These are phyloP conservation scores for Calliopsis andreniformis DNA, from an alignment of 1,140 invertebrate genomes.

Conservation along the genomic window DNA sequence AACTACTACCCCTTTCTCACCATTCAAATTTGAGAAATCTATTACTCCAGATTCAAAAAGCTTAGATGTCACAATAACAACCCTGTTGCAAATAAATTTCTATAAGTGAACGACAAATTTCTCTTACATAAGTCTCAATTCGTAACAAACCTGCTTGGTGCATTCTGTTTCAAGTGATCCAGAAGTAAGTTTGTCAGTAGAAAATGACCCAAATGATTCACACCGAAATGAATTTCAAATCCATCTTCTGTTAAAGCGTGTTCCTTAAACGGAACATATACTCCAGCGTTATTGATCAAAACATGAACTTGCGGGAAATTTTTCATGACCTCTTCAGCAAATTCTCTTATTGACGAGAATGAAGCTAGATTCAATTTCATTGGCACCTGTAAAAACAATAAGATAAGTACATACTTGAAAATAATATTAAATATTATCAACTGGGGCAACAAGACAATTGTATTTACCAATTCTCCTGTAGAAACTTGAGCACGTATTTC, in stretches of 20 bases:
- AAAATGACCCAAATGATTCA: conserved; percentile 92
- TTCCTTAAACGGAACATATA: conserved; percentile 82
- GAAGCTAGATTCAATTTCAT: conserved; percentile 88
- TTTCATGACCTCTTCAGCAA: conserved; percentile 85
- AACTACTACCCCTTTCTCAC: conserved; percentile 81
- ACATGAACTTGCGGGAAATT: conserved; percentile 86
- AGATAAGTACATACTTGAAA: neutral
- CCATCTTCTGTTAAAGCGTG: conserved; percentile 87
- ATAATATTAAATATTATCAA: neutral
- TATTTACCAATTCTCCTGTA: conserved; percentile 84
- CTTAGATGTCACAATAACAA: conserved; percentile 83
- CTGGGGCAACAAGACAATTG: neutral
- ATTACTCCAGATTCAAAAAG: conserved; percentile 85
- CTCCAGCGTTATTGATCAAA: conserved; percentile 90
- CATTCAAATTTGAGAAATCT: conserved; percentile 88
- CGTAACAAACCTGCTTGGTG: conserved; percentile 83
- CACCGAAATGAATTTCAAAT: conserved; percentile 91
- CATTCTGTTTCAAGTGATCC: conserved; percentile 84
- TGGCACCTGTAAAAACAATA: conserved; percentile 82
- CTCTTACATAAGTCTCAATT: conserved; percentile 9
- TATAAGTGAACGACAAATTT: conserved; percentile 17
- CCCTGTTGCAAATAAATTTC: conserved; percentile 72
- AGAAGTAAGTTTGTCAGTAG: conserved; percentile 90
- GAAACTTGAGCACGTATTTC: conserved; percentile 83
- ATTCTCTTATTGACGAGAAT: conserved; percentile 86